These are phyloP conservation scores for Brachionus asplanchnoidis DNA, from an alignment of 1,140 invertebrate species.

Conservation along the genomic window DNA sequence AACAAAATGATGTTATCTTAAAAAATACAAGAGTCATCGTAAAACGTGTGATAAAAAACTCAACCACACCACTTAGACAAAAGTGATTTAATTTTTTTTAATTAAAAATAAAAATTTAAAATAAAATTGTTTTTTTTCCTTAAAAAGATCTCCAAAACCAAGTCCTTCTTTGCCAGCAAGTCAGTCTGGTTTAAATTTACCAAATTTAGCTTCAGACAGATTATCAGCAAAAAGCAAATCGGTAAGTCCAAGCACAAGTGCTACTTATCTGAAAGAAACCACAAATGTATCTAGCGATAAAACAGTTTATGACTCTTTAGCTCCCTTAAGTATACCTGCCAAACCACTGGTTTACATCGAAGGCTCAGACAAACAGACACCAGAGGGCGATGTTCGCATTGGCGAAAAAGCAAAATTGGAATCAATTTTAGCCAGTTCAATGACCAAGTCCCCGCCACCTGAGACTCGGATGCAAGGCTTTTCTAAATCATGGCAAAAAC, in stretches of 20 bases:
- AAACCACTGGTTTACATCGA: constrained; percentile 15
- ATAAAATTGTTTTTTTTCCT: not conserved
- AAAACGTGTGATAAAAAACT: constrained; percentile 21
- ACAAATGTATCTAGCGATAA: not conserved
- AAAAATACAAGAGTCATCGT: constrained; percentile 31
- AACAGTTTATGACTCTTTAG: not conserved
- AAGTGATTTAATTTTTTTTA: not conserved
- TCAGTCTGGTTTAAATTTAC: not conserved
- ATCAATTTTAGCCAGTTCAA: constrained; percentile 31
- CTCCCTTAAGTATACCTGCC: not conserved
- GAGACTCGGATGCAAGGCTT: not conserved
- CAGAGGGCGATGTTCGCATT: not conserved
- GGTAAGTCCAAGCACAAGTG: not conserved
- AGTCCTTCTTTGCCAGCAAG: not conserved
- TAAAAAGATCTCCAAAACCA: constrained; percentile 7
- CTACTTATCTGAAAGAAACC: not conserved
- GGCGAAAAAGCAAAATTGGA: constrained; percentile 38
- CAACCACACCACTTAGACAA: not conserved
- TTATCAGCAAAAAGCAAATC: not conserved
- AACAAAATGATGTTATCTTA: not conserved
- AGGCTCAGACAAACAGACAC: not conserved
- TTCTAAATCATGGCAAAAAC: constrained; percentile 6
- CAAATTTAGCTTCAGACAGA: not conserved
- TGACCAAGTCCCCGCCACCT: not conserved
- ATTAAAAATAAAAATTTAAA: not conserved